phyloP scores from a whole-genome alignment of 1,140 invertebrate genomes.

The Bombus waltoni region DNA sequence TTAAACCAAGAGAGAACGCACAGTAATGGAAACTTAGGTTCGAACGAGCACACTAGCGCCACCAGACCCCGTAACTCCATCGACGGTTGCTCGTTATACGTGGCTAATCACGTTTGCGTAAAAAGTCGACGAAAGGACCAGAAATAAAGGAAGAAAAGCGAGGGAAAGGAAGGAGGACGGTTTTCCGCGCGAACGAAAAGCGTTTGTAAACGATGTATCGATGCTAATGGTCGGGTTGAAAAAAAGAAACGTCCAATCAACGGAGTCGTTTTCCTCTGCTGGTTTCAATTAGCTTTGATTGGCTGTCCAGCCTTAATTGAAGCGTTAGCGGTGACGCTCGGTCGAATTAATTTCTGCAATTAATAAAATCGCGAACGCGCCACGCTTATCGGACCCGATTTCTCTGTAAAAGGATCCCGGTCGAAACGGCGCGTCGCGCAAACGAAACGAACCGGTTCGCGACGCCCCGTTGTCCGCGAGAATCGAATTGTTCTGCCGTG shows the following conservation, averaged over 20 bases:
- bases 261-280: neutral
- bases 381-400: conserved; percentile 55
- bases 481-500: conserved; percentile 55
- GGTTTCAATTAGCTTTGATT: conserved; percentile 64
- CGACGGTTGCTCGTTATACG: neutral
- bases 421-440: neutral
- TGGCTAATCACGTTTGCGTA: too few relatives aligned
- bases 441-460: conserved; percentile 36
- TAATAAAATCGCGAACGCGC: conserved; percentile 60
- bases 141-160: neutral
- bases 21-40: neutral
- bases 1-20: too few relatives aligned
- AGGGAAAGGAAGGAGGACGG: neutral
- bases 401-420: conserved; percentile 35
- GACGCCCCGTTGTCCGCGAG: conserved; percentile 21
- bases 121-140: too few relatives aligned
- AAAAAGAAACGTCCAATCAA: conserved; percentile 34
- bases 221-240: conserved; percentile 35
- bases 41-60: neutral
- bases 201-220: neutral
- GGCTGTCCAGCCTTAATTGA: conserved; percentile 63
- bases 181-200: neutral
- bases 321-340: conserved; percentile 44
- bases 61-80: neutral
- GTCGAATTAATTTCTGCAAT: conserved; percentile 62